Evolutionary conservation across 2,888 invertebrate genomes (phyloP), one percentile per base, ranked within the genome.

Genomic region (Myopa tessellatipennis): DNA sequence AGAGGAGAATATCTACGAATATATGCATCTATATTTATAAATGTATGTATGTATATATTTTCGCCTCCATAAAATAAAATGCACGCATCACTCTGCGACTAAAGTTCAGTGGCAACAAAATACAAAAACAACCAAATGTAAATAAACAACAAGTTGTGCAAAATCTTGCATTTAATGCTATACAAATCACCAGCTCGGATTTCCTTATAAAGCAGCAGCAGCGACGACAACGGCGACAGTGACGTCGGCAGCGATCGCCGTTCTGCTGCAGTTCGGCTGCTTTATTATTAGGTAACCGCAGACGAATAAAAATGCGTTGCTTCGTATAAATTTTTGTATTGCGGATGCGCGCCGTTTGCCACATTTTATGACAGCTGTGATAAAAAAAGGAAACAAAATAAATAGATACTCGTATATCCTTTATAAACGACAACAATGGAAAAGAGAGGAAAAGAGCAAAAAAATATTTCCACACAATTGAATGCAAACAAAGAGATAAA

Each of bases 321-420:
- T 60, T 12, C 4, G 26, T 26, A 26, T 45, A 60, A 52, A n/a
- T 65, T 18, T 61, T 58, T 68, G 69, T 40, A 40, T 26, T 55
- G 50, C 58, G 68, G 58, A 68, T 69, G 68, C 58, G 68, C 18
- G 34, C 45, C 38, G 40, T n/a, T 68, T 67, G 55, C 14, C 58
- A 58, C 45, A 75, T 75, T 69, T 69, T 60, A 69, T 75, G 26
- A 45, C 45, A 40, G 68, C 18, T 55, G 58, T 55, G 55, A 40
- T 60, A 40, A 75, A 26, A 60, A 69, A 75, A 69, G 40, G 40
- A 75, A 69, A 68, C 26, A 69, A 67, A 45, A 45, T 45, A 45
- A 58, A 7, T 26, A 26, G 8, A 61, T 61, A n/a, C n/a, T 10
- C 10, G 10, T 10, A 45, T 8, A 45, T 10, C 10, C 2, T 34